Conservation (phyloP, 2,888 invertebrate genomes). For the Incurvaria masculella region DNA sequence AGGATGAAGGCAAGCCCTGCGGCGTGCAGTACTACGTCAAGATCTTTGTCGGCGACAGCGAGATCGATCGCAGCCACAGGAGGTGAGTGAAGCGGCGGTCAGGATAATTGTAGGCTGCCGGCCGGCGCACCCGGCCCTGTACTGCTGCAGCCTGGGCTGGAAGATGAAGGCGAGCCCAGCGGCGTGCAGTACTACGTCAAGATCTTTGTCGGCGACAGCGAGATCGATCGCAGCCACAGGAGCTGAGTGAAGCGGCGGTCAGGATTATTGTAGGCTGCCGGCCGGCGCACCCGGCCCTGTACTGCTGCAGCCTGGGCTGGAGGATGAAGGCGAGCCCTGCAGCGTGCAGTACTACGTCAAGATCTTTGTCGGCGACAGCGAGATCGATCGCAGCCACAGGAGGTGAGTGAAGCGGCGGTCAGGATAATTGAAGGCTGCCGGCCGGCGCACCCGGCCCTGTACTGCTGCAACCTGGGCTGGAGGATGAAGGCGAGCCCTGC, state of each 20-base stretch:
- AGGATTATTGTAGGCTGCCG: too few relatives aligned
- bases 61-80: constrained; percentile 72
- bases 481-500: constrained; percentile 87
- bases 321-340: constrained; percentile 87
- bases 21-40: constrained; percentile 92
- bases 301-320: constrained; percentile 81
- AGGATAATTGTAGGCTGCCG: too few relatives aligned
- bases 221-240: constrained; percentile 72
- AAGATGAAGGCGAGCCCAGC: constrained; percentile 87
- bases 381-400: constrained; percentile 72
- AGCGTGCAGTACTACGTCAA: constrained; percentile 92
- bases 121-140: constrained; percentile 90
- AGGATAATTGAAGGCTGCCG: too few relatives aligned
- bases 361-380: constrained; percentile 78
- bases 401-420: too few relatives aligned
- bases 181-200: constrained; percentile 92
- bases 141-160: constrained; percentile 81
- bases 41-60: constrained; percentile 78
- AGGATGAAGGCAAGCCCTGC: constrained; percentile 87
- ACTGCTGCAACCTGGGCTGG: constrained; percentile 81
- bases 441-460: constrained; percentile 90
- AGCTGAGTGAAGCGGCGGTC: too few relatives aligned
- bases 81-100: too few relatives aligned
- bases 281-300: constrained; percentile 90
- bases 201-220: constrained; percentile 78